Evolutionary conservation across 1,140 invertebrate species (phyloP), one percentile per base, ranked within the genome.

Genomic region (Bombus difficillimus): DNA sequence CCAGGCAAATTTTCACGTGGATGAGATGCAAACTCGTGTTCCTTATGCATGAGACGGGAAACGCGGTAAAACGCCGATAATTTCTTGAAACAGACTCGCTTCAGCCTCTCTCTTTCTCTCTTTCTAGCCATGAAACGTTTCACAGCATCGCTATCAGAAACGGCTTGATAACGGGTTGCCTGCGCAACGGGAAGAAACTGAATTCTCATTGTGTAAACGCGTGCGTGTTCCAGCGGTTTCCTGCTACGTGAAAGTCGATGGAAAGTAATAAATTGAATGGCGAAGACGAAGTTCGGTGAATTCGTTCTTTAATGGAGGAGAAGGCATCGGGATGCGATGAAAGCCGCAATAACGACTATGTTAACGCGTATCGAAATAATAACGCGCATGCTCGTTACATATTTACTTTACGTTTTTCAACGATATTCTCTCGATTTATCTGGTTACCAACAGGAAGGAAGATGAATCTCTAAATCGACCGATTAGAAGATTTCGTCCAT

Each of bases 241-340:
- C 43, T 47, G 28, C 59, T 62, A 32, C 81, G 81, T 77, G 81
- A 83, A 83, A 83, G 81, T 83, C 37, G 64, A 69, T 77, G 81
- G 81, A 83, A 83, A 83, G 81, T 83, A 83, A 83, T 69, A 69
- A 83, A 69, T 83, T 69, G 74, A 77, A 77, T 77, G 74, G 47
- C 81, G 74, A n/a, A 59, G 80, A 69, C 34, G 34, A 69, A 77
- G 34, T 77, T 83, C 41, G 59, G 72, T 39, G 81, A 76, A 83
- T 83, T 83, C 15, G 81, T 83, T 83, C 62, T 22, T 83, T 69
- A 76, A 76, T 68, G 71, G 37, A 12, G 59, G 9, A 28, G 57
- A 80, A 41, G 32, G 57, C 34, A 53, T 8, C 47, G 47, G 47
- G 28, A 22, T 18, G 32, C 76, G 82, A 79, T 64, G 83, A 85